These are phyloP conservation scores for Aspidiotus rigidus DNA, from an alignment of 2,888 invertebrate species.

Conservation along the genomic window DNA sequence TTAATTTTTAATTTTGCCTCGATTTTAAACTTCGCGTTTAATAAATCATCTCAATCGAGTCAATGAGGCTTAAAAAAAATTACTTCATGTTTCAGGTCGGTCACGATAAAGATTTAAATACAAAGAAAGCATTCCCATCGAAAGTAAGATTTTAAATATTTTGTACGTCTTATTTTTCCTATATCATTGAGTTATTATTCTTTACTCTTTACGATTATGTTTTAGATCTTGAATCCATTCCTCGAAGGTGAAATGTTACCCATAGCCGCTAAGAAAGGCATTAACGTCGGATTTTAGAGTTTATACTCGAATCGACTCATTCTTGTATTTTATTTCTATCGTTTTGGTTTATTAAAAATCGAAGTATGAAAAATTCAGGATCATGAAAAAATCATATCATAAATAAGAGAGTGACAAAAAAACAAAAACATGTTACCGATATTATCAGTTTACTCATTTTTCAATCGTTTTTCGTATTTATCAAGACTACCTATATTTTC, in stretches of 20 bases:
- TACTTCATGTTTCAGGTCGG: neutral
- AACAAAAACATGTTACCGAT: too few species aligned
- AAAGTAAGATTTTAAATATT: neutral
- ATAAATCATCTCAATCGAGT: neutral
- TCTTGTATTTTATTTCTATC: too few species aligned
- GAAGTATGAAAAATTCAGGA: too few species aligned
- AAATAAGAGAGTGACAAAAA: too few species aligned
- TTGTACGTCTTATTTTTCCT: too few species aligned
- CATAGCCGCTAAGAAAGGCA: conserved; percentile 87
- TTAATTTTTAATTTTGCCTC: neutral
- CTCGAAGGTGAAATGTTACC: conserved; percentile 76
- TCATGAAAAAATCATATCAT: too few species aligned
- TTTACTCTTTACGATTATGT: conserved; percentile 37
- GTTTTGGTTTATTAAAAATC: too few species aligned
- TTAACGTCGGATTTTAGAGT: conserved; percentile 48
- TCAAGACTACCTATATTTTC: too few species aligned
- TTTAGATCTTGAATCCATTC: conserved; percentile 70
- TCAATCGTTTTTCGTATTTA: too few species aligned
- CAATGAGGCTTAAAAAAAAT: neutral
- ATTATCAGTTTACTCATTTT: too few species aligned
- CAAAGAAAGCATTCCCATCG: neutral
- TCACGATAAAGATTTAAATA: neutral
- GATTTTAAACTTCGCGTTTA: neutral
- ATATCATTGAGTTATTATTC: too few species aligned
- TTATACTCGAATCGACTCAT: too few species aligned